Evolutionary conservation across 1,140 invertebrate genomes (phyloP).

Genomic region (Formica selysi): DNA sequence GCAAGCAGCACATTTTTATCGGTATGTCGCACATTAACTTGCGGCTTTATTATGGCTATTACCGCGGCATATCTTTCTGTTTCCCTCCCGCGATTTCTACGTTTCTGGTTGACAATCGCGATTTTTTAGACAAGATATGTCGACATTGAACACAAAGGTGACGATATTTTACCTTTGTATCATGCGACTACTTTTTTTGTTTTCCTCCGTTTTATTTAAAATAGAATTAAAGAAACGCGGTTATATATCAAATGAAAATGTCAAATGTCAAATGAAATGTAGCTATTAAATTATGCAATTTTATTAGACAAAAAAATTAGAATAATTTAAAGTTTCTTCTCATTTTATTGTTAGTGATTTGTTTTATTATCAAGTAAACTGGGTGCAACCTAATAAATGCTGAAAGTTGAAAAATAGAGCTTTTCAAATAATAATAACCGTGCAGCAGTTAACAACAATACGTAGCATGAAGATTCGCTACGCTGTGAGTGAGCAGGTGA

Average conservation of each 20-base stretch:
- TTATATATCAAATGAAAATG: not conserved
- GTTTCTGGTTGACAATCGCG: not conserved
- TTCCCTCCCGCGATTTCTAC: not conserved
- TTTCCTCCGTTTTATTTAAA: not conserved
- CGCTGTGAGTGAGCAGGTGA: too few species aligned
- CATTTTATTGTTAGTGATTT: not conserved
- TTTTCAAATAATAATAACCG: too few species aligned
- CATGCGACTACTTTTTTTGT: not conserved
- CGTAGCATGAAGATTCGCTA: too few species aligned
- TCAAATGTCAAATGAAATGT: too few species aligned
- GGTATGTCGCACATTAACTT: conserved; percentile 23
- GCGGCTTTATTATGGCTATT: conserved; percentile 46
- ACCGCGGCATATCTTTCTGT: not conserved
- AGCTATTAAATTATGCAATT: conserved; percentile 4
- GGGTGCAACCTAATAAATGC: not conserved
- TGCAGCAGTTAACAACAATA: too few species aligned
- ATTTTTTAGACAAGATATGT: conserved; percentile 30
- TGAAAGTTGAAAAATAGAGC: not conserved
- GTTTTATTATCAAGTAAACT: not conserved
- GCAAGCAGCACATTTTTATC: conserved; percentile 29
- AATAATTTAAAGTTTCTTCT: not conserved
- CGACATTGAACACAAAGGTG: not conserved
- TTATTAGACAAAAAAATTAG: not conserved
- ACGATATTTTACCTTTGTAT: conserved; percentile 5
- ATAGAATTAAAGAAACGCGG: conserved; percentile 1